Base-by-base conservation (phyloP, 2,113 vertebrate genomes). In the Agelaius phoeniceus region DNA sequence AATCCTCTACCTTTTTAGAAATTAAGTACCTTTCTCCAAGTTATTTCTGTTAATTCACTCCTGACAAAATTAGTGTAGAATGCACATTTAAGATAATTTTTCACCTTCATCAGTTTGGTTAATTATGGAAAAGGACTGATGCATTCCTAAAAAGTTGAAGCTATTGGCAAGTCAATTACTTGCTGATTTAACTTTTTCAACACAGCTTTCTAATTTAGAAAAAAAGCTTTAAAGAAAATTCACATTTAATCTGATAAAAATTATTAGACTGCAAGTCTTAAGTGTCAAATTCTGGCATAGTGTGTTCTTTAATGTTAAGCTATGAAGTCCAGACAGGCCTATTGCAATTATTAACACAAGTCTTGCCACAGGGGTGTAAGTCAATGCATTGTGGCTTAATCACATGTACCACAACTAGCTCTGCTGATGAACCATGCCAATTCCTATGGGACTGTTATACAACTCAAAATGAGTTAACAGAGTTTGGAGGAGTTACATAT, bases 261-360 rank as follows among this genome's bases (percentile, higher is more conserved):
- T 62, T 86, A 86, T 43, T 77, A 58, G 85, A 49, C 43, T 52
- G 31, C 61, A 92, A 90, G 59, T 51, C 49, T 55, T 48, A 37
- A 6, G 0, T 39, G n/a, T 76, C 65, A 61, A 76, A 69, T 81
- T 86, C 63, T 73, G 49, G 28, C 58, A 94, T 13, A 20, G 88
- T 86, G 15, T 8, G 11, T 58, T 90, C 85, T 44, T 83, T 44
- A 65, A 11, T 11, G 39, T 74, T 86, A 63, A 79, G 22, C 54
- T 73, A 78, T 8, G 24, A 78, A 72, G 48, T 77, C 63, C 78
- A 77, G 51, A 89, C 22, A 52, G 27, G 39, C 31, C 68, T 75
- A 65, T 3, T 71, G 63, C 78, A 94, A 90, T 89, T 88, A 93
- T 73, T 93, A 91, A 89, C 57, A 83, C 28, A 62, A 72, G 35